A percentile compares a stretch with the other conserved stretches of the same genome.
Conservation (phyloP, 1,140 invertebrate species). For the Antheraea pernyi region DNA sequence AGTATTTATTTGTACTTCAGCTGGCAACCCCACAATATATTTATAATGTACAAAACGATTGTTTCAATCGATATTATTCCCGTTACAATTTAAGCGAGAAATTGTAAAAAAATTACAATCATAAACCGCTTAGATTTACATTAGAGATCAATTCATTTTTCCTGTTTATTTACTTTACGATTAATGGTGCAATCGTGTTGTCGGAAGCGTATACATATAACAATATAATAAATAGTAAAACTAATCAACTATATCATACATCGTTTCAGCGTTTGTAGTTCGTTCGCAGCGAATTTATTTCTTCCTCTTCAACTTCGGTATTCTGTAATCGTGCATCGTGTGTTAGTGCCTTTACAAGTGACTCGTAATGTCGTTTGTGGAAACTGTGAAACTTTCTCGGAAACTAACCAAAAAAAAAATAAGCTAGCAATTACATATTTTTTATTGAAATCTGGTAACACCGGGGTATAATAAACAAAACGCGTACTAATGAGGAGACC, state of each 20-base stretch:
- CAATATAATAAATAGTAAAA: conserved; percentile 65
- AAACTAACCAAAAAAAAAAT: no score
- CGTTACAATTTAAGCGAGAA: no score
- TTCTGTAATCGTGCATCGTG: conserved; percentile 69
- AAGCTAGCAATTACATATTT: no score
- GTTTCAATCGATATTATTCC: conserved; percentile 19
- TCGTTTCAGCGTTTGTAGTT: conserved; percentile 50
- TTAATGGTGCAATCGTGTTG: conserved; percentile 30
- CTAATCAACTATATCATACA: conserved; percentile 66
- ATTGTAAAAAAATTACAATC: neutral
- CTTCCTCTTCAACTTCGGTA: conserved; percentile 72
- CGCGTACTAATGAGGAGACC: no score
- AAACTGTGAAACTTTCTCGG: conserved; percentile 35
- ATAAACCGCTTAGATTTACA: neutral
- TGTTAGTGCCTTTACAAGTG: conserved; percentile 55
- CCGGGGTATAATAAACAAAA: no score
- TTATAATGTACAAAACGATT: conserved; percentile 32
- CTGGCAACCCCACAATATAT: neutral
- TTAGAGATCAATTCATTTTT: conserved; percentile 11
- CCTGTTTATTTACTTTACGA: conserved; percentile 1
- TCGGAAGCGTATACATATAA: conserved; percentile 18
- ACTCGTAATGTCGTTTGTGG: conserved; percentile 21
- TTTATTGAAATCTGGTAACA: no score
- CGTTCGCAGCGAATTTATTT: conserved; percentile 60
- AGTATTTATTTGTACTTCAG: neutral